A percentile compares a stretch with the other conserved stretches of the same genome.
Evolutionary conservation across 2,888 invertebrate genomes (phyloP).

Genomic region (Eledona agricola): DNA sequence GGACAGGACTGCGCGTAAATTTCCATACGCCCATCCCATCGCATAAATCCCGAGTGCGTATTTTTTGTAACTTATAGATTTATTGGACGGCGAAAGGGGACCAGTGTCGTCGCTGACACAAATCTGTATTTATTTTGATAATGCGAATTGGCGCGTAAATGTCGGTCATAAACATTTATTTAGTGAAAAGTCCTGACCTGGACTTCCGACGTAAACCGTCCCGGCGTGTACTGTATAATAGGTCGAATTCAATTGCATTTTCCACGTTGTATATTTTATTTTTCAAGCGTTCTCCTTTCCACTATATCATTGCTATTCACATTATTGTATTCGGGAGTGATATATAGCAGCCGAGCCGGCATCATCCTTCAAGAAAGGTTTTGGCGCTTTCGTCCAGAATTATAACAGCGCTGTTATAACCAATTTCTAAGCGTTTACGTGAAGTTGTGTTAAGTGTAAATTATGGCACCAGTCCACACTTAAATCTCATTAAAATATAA

Average conservation of each 20-base stretch:
- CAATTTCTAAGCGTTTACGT: too few relatives aligned
- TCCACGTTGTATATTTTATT: constrained; percentile 53
- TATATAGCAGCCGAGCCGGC: constrained; percentile 43
- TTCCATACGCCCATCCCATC: constrained; percentile 14
- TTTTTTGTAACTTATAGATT: constrained; percentile 22
- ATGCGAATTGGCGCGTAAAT: constrained; percentile 24
- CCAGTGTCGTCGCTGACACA: constrained; percentile 20
- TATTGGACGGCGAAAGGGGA: constrained; percentile 17
- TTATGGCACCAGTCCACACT: too few relatives aligned
- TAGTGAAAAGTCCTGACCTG: constrained; percentile 18
- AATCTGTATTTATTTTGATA: constrained; percentile 29
- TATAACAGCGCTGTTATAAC: too few relatives aligned
- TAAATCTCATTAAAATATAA: constrained; percentile 17
- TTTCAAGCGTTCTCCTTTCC: constrained; percentile 48
- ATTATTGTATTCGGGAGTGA: constrained; percentile 53
- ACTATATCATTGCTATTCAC: constrained; percentile 53
- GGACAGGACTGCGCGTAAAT: constrained; percentile 26
- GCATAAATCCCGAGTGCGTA: constrained; percentile 9
- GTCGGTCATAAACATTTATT: constrained; percentile 27
- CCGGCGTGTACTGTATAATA: constrained; percentile 44
- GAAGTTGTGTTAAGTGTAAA: too few relatives aligned
- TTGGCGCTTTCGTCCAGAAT: too few relatives aligned
- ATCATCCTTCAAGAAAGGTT: too few relatives aligned
- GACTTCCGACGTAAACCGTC: constrained; percentile 29
- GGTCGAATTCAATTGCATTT: constrained; percentile 48